A percentile compares a stretch with the other conserved stretches of the same genome.
Evolutionary conservation across 2,888 invertebrate genomes (phyloP).

Genomic region (Oscheius myriophilus): DNA sequence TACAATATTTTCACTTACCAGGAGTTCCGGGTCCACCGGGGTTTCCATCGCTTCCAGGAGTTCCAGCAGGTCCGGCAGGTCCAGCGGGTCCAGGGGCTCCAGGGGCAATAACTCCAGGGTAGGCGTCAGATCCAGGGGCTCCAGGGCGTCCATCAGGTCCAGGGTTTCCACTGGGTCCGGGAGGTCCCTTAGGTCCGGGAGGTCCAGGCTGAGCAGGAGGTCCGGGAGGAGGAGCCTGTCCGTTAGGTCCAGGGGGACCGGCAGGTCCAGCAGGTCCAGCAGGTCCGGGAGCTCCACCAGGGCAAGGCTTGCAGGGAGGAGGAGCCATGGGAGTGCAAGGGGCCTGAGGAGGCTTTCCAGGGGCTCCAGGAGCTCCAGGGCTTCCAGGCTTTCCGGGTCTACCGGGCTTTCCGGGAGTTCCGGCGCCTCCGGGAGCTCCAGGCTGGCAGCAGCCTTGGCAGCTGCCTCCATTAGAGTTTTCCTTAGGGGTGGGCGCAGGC

Average conservation of each 20-base stretch:
- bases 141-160: constrained; percentile 19
- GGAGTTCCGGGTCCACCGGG: neutral
- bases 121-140: neutral
- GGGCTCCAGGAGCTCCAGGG: neutral
- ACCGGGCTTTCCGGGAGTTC: constrained; percentile 14
- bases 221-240: constrained; percentile 17
- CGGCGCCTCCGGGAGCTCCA: constrained; percentile 9
- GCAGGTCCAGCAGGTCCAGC: constrained; percentile 8
- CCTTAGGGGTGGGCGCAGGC: too few relatives aligned
- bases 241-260: constrained; percentile 17
- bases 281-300: constrained; percentile 6
- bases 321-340: neutral
- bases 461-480: neutral
- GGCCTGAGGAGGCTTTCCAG: constrained; percentile 3
- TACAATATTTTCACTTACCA: neutral
- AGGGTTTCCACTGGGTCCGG: constrained; percentile 22
- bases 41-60: constrained; percentile 3
- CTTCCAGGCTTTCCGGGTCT: too few relatives aligned
- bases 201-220: constrained; percentile 14
- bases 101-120: neutral
- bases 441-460: constrained; percentile 3
- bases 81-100: neutral
- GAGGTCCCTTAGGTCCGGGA: constrained; percentile 3
- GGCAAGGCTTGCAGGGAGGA: too few relatives aligned
- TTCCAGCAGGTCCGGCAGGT: constrained; percentile 4